phyloP scores from a whole-genome alignment of 1,140 invertebrate species.

The Temnothorax longispinosus region DNA sequence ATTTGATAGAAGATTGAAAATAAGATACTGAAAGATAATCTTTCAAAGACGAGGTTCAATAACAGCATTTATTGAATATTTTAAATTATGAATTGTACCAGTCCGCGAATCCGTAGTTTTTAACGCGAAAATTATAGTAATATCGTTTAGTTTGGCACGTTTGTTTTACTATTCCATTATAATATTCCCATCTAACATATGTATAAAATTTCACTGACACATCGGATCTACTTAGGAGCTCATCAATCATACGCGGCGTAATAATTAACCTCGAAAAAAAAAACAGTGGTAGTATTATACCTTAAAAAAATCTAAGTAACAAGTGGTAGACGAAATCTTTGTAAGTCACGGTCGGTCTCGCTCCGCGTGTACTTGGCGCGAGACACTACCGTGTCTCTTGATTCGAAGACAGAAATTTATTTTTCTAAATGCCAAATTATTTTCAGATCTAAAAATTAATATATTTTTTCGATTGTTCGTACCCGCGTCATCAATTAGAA shows the following conservation, averaged over 20 bases:
- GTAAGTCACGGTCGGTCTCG: too few species aligned
- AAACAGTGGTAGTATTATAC: too few species aligned
- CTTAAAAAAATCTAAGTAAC: too few species aligned
- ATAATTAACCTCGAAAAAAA: too few species aligned
- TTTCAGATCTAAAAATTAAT: background rate
- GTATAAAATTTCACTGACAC: background rate
- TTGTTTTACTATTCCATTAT: background rate
- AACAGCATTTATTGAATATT: background rate
- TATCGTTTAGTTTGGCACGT: background rate
- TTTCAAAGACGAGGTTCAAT: background rate
- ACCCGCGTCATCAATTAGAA: background rate
- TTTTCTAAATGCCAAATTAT: background rate
- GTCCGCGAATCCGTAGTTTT: background rate
- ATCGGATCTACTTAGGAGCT: background rate
- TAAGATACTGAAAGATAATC: background rate
- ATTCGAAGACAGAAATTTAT: background rate
- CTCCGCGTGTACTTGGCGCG: too few species aligned
- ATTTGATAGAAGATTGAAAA: background rate
- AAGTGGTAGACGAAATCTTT: too few species aligned
- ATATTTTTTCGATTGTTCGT: background rate
- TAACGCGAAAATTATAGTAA: background rate
- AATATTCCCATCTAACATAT: background rate
- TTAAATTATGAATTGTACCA: background rate
- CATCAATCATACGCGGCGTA: background rate
- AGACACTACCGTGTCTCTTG: too few species aligned